Percentiles rank a stretch among this genome's conserved stretches.
Conservation (phyloP, 1,140 invertebrate species). For the Pollicipes pollicipes region DNA sequence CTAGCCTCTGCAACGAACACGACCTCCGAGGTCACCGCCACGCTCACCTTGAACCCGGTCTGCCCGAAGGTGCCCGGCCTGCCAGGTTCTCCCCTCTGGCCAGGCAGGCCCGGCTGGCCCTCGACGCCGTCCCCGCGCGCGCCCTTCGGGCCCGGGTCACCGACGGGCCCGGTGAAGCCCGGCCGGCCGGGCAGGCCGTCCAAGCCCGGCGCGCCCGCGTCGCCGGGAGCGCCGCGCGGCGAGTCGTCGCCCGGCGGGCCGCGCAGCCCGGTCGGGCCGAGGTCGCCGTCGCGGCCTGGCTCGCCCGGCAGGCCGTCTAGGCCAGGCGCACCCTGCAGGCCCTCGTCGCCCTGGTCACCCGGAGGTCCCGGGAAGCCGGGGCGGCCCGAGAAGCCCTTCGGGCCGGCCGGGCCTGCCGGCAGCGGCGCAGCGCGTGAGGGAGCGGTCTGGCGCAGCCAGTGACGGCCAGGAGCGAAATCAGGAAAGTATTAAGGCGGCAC, state of each 20-base stretch:
- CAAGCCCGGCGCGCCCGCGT: slow-evolving; percentile 22
- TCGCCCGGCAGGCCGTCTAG: slow-evolving; percentile 45
- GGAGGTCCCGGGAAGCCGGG: slow-evolving; percentile 44
- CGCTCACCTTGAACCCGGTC: neutral
- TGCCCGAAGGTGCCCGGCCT: neutral
- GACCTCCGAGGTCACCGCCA: too few species aligned
- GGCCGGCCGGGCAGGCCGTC: slow-evolving; percentile 38
- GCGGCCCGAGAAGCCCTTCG: slow-evolving; percentile 29
- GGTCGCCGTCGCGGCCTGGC: slow-evolving; percentile 31
- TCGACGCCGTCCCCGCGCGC: slow-evolving; percentile 18
- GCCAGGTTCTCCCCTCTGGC: slow-evolving; percentile 37
- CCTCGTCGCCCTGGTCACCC: slow-evolving; percentile 55
- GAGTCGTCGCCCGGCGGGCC: slow-evolving; percentile 40
- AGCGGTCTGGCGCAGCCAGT: slow-evolving; percentile 32
- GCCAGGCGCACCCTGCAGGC: slow-evolving; percentile 48
- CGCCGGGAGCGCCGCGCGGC: slow-evolving; percentile 34
- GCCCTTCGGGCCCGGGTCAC: slow-evolving; percentile 28
- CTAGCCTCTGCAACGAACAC: too few species aligned
- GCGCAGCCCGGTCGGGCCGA: slow-evolving; percentile 29
- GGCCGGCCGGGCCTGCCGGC: slow-evolving; percentile 42
- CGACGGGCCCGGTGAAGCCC: slow-evolving; percentile 36
- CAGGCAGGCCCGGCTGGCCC: slow-evolving; percentile 30
- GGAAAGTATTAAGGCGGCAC: too few species aligned
- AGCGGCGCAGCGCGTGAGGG: too few species aligned
- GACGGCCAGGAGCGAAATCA: slow-evolving; percentile 22